Evolutionary conservation across 2,888 invertebrate genomes (phyloP).

Genomic region (Ormia ochracea): DNA sequence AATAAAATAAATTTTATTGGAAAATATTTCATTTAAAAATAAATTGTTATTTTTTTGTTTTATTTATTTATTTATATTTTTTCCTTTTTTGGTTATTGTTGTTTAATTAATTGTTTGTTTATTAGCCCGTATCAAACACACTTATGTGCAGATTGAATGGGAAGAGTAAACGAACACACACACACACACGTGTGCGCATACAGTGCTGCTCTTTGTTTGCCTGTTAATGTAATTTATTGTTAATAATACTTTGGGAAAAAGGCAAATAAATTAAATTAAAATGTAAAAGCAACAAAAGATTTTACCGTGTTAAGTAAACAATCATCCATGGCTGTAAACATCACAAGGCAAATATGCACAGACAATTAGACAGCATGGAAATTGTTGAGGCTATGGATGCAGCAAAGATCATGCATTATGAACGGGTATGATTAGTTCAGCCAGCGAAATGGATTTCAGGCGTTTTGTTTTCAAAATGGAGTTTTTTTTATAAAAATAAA

Average conservation of each 20-base stretch:
- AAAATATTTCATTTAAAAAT: conserved; percentile 5
- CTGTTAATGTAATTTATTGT: conserved; percentile 55
- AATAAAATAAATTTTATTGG: neutral
- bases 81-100: conserved; percentile 29
- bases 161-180: neutral
- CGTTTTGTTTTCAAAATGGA: neutral
- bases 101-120: conserved; percentile 56
- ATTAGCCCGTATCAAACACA: conserved; percentile 39
- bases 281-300: conserved; percentile 18
- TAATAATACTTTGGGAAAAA: conserved; percentile 35
- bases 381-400: neutral
- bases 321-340: conserved; percentile 7
- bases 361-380: neutral
- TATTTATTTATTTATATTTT: neutral
- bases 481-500: neutral
- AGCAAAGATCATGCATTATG: neutral
- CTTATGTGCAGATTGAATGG: neutral
- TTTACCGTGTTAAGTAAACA: conserved; percentile 39
- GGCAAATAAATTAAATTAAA: conserved; percentile 52
- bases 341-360: neutral
- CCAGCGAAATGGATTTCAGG: no score
- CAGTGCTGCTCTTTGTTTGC: conserved; percentile 29
- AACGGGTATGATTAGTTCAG: neutral
- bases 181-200: neutral
- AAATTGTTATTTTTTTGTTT: neutral